Conservation (phyloP, 2,888 invertebrate species). For the Leptopilina myrica region DNA sequence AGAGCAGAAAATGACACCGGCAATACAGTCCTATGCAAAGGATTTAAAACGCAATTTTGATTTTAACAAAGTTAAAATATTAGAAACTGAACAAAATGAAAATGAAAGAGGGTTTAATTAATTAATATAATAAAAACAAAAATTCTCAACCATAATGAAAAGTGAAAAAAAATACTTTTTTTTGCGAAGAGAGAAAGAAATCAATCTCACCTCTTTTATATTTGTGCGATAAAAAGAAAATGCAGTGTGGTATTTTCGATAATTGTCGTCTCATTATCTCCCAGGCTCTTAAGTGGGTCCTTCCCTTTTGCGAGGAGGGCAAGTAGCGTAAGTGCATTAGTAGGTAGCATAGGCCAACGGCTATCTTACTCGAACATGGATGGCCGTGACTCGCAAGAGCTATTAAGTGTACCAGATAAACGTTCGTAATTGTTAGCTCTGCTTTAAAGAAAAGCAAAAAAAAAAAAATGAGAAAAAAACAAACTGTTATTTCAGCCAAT, state of each 20-base stretch:
- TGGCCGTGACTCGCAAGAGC: slow-evolving; percentile 53
- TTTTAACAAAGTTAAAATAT: no score
- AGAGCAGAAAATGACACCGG: no score
- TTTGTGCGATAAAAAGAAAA: neutral
- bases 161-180: neutral
- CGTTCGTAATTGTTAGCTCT: slow-evolving; percentile 54
- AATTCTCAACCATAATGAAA: no score
- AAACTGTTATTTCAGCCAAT: slow-evolving; percentile 55
- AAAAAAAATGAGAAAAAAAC: slow-evolving; percentile 43
- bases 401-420: slow-evolving; percentile 57
- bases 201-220: slow-evolving; percentile 23
- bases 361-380: slow-evolving; percentile 46
- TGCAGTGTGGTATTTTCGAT: slow-evolving; percentile 20
- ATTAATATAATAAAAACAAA: no score
- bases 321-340: slow-evolving; percentile 39
- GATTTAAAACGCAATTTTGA: no score
- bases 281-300: slow-evolving; percentile 29
- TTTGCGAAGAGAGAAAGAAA: slow-evolving; percentile 16
- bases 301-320: slow-evolving; percentile 29
- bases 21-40: no score
- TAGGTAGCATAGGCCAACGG: slow-evolving; percentile 50
- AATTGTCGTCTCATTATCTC: slow-evolving; percentile 38
- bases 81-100: no score
- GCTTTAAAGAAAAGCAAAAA: slow-evolving; percentile 7
- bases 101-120: no score